Evolutionary conservation across 2,888 invertebrate species (phyloP).

Genomic region (Phengaris arion): DNA sequence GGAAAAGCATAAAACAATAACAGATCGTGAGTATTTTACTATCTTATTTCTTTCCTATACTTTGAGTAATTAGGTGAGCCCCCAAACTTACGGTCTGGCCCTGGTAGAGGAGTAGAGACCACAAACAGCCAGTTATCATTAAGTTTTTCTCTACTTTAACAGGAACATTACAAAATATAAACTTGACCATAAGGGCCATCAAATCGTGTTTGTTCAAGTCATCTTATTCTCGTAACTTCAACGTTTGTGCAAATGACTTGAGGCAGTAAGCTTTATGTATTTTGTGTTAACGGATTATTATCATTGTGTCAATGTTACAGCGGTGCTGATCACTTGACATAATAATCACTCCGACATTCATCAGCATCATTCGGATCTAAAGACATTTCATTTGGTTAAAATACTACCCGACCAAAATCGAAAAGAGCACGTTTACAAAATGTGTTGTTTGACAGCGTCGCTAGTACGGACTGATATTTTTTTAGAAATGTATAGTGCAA

Average conservation of each 20-base stretch:
- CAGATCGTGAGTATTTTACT: too few species aligned
- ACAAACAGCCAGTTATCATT: too few species aligned
- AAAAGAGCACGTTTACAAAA: too few species aligned
- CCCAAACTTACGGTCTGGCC: too few species aligned
- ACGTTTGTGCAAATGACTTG: background rate
- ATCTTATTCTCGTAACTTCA: constrained; percentile 3
- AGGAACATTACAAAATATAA: background rate
- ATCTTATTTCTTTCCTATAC: too few species aligned
- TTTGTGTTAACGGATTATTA: constrained; percentile 3
- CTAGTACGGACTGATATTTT: too few species aligned
- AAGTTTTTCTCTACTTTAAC: too few species aligned
- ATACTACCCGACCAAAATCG: background rate
- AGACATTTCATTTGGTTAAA: background rate
- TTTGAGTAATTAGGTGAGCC: too few species aligned
- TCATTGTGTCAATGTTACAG: background rate
- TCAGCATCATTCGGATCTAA: background rate
- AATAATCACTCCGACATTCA: background rate
- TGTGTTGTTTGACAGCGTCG: too few species aligned
- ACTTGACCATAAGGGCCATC: background rate
- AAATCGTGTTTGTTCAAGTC: background rate
- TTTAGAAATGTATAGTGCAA: too few species aligned
- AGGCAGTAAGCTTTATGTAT: constrained; percentile 1
- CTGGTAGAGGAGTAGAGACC: too few species aligned
- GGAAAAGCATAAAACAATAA: too few species aligned
- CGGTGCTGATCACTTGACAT: background rate